Conservation (phyloP, 2,888 invertebrate species). For the Hydropsyche betteni region DNA sequence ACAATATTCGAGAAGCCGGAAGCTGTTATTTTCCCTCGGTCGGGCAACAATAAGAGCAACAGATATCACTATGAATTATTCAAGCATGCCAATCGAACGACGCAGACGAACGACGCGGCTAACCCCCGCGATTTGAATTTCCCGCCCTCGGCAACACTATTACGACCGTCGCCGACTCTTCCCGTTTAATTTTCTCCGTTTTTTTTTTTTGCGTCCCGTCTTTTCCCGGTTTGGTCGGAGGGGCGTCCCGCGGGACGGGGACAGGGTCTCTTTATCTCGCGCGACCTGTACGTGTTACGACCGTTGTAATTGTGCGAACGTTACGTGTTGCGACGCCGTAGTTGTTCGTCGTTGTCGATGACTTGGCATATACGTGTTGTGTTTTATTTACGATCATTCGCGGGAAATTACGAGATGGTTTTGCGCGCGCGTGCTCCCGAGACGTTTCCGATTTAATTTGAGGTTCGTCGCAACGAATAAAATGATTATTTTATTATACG, state of each 20-base stretch:
- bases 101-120: conserved; percentile 12
- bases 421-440: too few relatives aligned
- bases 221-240: too few relatives aligned
- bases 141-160: not conserved
- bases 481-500: too few relatives aligned
- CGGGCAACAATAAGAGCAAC: conserved; percentile 20
- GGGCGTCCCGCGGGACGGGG: too few relatives aligned
- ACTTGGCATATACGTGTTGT: not conserved
- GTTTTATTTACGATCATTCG: conserved; percentile 16
- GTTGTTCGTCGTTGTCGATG: not conserved
- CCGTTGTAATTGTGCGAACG: conserved; percentile 15
- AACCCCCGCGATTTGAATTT: conserved; percentile 14
- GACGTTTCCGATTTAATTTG: too few relatives aligned
- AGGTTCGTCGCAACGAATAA: too few relatives aligned
- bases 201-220: too few relatives aligned
- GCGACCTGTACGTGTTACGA: not conserved
- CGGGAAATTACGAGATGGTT: not conserved
- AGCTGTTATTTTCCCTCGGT: not conserved
- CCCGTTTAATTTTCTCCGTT: too few relatives aligned
- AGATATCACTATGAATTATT: conserved; percentile 27
- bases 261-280: too few relatives aligned
- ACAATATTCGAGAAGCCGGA: not conserved
- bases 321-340: not conserved
- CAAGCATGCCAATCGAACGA: conserved; percentile 20
- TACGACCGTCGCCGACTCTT: too few relatives aligned